Evolutionary conservation across 2,113 vertebrate species (phyloP).

Genomic region (Phaetusa simplex): DNA sequence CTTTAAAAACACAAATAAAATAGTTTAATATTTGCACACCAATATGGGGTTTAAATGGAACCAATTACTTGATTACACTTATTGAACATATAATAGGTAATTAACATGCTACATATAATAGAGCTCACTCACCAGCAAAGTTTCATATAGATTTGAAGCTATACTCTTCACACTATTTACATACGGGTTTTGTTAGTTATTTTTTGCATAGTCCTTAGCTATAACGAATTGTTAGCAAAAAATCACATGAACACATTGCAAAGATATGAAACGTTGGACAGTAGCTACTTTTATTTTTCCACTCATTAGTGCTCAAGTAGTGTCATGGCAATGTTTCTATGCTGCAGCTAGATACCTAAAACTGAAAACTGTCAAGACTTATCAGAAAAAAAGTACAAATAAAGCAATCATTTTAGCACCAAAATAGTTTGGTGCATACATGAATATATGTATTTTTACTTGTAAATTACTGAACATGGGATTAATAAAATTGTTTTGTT

Average conservation of each 20-base stretch:
- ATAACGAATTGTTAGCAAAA: background rate
- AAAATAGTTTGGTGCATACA: background rate
- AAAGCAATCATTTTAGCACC: background rate
- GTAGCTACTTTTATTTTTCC: background rate
- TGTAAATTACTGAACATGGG: background rate
- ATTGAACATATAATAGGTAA: background rate
- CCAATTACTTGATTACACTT: background rate
- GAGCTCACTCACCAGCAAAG: background rate
- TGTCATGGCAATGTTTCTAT: background rate
- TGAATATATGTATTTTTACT: background rate
- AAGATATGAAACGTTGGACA: background rate
- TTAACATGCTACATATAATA: background rate
- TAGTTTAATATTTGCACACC: background rate
- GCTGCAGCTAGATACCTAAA: background rate
- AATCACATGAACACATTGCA: background rate
- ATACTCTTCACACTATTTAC: background rate
- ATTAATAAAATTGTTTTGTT: background rate
- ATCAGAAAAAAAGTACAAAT: background rate
- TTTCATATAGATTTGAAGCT: background rate
- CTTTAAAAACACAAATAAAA: background rate
- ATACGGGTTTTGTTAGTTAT: background rate
- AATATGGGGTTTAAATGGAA: background rate
- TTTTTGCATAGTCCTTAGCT: background rate
- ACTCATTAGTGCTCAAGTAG: background rate
- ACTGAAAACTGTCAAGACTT: background rate